These are phyloP conservation scores for Heliconius himera DNA, from an alignment of 1,140 invertebrate genomes.

Conservation along the genomic window DNA sequence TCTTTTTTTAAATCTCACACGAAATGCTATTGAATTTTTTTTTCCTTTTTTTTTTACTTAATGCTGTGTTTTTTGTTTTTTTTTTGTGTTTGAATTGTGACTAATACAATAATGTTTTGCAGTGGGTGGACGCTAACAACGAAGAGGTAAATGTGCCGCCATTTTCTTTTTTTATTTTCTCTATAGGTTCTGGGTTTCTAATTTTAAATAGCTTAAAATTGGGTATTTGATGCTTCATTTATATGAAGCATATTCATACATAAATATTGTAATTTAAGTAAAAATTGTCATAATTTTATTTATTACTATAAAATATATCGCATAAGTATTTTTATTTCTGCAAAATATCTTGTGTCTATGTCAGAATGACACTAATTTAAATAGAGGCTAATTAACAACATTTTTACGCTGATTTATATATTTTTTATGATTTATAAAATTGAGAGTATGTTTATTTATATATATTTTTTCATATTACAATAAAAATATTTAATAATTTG, in stretches of 20 bases:
- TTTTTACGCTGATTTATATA: no score
- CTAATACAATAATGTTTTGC: conserved; percentile 79
- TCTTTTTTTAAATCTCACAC: conserved; percentile 41
- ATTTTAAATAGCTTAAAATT: conserved; percentile 9
- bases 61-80: conserved; percentile 50
- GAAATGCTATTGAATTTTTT: conserved; percentile 67
- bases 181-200: conserved; percentile 26
- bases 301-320: no score
- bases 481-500: no score
- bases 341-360: no score
- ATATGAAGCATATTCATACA: neutral
- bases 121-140: conserved; percentile 85
- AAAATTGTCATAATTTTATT: no score
- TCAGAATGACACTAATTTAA: no score
- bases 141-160: conserved; percentile 81
- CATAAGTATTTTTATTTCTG: no score
- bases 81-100: conserved; percentile 61
- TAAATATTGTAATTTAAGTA: no score
- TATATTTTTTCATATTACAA: no score
- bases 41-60: neutral
- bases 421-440: no score
- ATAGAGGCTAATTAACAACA: no score
- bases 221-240: conserved; percentile 32
- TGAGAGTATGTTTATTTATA: no score
- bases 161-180: conserved; percentile 32